Evolutionary conservation across 1,140 invertebrate species (phyloP).

Genomic region (Hypothenemus hampei): DNA sequence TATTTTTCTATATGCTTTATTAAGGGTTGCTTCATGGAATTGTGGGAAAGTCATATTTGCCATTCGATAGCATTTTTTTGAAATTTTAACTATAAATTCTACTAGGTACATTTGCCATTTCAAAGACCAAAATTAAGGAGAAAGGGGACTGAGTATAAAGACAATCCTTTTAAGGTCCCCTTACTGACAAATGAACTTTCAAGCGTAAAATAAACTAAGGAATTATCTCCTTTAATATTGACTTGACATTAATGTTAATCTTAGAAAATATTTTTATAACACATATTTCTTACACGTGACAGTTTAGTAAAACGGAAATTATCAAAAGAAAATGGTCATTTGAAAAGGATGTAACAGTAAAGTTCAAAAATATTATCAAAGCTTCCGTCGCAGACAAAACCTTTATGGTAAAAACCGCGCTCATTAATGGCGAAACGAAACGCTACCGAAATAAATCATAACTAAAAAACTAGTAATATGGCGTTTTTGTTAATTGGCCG

Average conservation of each 20-base stretch:
- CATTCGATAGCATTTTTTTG: neutral
- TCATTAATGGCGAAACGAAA: conserved; percentile 16
- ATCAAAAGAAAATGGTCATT: neutral
- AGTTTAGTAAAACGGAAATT: neutral
- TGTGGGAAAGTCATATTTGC: neutral
- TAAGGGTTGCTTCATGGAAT: no score
- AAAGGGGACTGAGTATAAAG: no score
- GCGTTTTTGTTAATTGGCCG: conserved; percentile 14
- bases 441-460: conserved; percentile 17
- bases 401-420: conserved; percentile 1
- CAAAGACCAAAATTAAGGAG: neutral
- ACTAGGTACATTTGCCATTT: neutral
- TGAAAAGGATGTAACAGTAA: neutral
- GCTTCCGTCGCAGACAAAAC: conserved; percentile 4
- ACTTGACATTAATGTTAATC: neutral
- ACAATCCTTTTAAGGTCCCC: neutral
- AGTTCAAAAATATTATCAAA: conserved; percentile 5
- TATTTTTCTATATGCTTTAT: no score
- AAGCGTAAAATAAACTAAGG: neutral
- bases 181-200: neutral
- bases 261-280: neutral
- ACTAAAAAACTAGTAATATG: conserved; percentile 14
- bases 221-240: neutral
- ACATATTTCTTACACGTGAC: neutral
- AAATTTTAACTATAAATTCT: neutral